Evolutionary conservation across 2,113 vertebrate species (phyloP).

Genomic region (Xiphophorus maculatus): DNA sequence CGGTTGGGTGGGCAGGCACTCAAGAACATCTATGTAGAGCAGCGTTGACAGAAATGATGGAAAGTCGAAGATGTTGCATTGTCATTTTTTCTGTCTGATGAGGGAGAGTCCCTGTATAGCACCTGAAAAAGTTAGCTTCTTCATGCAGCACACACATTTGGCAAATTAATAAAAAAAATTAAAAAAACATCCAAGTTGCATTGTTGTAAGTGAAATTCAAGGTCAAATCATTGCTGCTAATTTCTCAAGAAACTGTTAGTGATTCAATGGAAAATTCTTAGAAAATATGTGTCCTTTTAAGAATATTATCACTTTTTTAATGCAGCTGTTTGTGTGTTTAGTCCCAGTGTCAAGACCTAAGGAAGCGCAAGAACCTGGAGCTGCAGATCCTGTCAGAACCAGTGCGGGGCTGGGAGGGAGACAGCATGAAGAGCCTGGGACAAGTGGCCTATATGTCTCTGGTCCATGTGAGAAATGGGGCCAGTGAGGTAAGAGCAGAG

Average conservation of each 20-base stretch:
- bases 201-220: not conserved
- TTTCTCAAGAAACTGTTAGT: not conserved
- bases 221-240: not conserved
- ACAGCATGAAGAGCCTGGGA: conserved; percentile 92
- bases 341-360: conserved; percentile 92
- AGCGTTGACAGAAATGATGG: conserved; percentile 12
- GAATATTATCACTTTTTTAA: not conserved
- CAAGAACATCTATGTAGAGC: not conserved
- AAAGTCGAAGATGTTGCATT: conserved; percentile 51
- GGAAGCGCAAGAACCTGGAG: conserved; percentile 94
- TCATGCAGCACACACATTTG: conserved; percentile 4
- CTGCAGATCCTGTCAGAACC: conserved; percentile 95
- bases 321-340: conserved; percentile 54
- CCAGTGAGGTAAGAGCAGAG: conserved; percentile 85
- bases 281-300: not conserved
- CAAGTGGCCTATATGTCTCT: conserved; percentile 91
- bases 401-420: conserved; percentile 95
- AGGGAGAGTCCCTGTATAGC: conserved; percentile 52
- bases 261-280: not conserved
- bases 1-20: conserved; percentile 30
- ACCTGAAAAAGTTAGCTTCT: conserved; percentile 25
- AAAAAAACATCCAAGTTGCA: fast-evolving
- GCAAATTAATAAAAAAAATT: not conserved
- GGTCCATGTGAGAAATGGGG: conserved; percentile 87
- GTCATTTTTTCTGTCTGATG: conserved; percentile 47